Base-by-base conservation (phyloP, 2,797 vertebrate species). In the Karalla daura region DNA sequence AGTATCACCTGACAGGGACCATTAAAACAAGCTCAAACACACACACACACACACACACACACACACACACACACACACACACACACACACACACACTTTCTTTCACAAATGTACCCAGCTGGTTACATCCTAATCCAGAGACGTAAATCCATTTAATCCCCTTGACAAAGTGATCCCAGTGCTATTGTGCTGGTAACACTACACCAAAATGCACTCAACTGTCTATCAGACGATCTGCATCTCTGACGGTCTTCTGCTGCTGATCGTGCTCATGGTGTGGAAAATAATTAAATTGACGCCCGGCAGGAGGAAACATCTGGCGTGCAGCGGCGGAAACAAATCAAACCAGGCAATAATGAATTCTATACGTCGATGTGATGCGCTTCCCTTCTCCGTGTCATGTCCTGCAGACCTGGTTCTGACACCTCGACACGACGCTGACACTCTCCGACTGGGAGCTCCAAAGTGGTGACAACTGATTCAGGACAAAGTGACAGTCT, bases 121-220 rank as follows among this genome's bases (percentile, higher is more conserved):
- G 91, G 90, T 91, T 91, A 82, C 74, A 82, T 84, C 74, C 85
- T 93, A 93, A 93, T 93, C 91, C 90, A 86, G 62, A 86, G 77
- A 82, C 76, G 49, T 85, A 89, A 92, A 93, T 90, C 90, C 88
- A 87, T 81, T 88, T 90, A 92, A 93, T 91, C 88, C 90, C 85
- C 80, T 73, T 87, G 87, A 91, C 86, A 89, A 91, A 91, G 86
- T 85, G 85, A 90, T 89, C 85, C 83, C 84, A 79, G 74, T 63
- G 78, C 85, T 74, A 90, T 92, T 91, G 90, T 92, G 84, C 65
- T 77, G 60, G 78, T 88, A 88, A 91, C 82, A 79, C 84, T 86
- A 86, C 80, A 89, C 84, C 65, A 68, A 84, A 89, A 90, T 84
- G 84, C 84, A 84, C 86, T 89, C 77, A 79, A 69, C 80, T 86